Conservation (phyloP, 2,888 invertebrate genomes). For the Buathra laborator region DNA sequence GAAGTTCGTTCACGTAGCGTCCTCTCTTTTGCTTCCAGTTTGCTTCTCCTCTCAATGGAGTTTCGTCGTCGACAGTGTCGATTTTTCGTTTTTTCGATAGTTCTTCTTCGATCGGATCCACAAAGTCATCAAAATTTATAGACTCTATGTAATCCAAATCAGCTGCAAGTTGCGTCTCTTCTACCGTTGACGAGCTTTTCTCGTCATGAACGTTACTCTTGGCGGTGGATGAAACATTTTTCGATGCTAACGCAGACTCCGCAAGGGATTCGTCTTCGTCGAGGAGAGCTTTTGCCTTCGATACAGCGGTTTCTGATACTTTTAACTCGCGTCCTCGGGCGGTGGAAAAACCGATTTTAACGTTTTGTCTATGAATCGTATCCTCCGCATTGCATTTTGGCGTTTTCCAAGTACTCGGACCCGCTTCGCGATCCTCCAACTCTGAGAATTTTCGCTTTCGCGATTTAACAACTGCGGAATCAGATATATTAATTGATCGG, state of each 20-base stretch:
- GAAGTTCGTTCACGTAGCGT: conserved; percentile 74
- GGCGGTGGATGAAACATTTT: background rate
- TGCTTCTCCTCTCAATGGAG: conserved; percentile 68
- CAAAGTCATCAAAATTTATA: conserved; percentile 49
- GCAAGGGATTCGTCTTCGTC: conserved; percentile 18
- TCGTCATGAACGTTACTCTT: background rate
- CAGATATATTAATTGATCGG: conserved; percentile 71
- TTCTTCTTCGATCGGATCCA: conserved; percentile 42
- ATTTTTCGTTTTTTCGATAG: conserved; percentile 67
- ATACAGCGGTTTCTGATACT: conserved; percentile 71
- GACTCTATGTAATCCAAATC: conserved; percentile 51
- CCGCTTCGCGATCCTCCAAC: background rate
- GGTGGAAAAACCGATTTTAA: conserved; percentile 69
- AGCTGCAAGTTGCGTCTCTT: conserved; percentile 52
- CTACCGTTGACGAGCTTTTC: conserved; percentile 61
- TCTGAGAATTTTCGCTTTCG: conserved; percentile 24
- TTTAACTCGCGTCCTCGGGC: conserved; percentile 73
- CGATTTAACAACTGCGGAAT: conserved; percentile 65
- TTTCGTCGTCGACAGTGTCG: conserved; percentile 73
- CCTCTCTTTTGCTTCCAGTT: conserved; percentile 74
- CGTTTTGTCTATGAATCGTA: background rate
- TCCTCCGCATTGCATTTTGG: background rate
- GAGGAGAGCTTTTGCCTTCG: conserved; percentile 61
- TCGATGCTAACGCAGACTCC: background rate
- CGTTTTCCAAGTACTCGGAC: background rate